Evolutionary conservation across 1,140 invertebrate genomes (phyloP), one percentile per base, ranked within the genome.

Genomic region (Ostrea denselamellosa): DNA sequence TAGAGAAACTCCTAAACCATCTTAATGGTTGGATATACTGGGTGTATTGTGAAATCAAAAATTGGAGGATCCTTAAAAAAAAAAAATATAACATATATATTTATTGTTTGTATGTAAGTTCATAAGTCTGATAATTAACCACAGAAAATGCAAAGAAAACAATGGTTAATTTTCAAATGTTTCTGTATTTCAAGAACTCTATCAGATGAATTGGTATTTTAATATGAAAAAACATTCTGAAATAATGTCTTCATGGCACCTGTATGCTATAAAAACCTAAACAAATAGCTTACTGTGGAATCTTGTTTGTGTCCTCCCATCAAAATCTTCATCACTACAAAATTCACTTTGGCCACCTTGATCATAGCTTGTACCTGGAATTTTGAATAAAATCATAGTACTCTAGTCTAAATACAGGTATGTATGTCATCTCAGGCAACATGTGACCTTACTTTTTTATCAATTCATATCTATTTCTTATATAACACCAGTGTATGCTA

Each of bases 261-360:
- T 25, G 5, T n/a, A 34, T 25, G 56, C 14, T 71, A 83, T 56
- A 53, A 52, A 53, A 12, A 44, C n/a, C 44, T 25, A 22, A 85
- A 44, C 0, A 77, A 2, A 56, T 10, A n/a, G 82, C 62, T 92
- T 93, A 95, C 95, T 90, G 93, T 91, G 8, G 97, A 97, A 88
- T 98, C 97, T 91, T 97, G 97, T 94, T 98, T 98, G 94, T 99
- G 98, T 22, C 98, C 98, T 88, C 97, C 97, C 8, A 97, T 97
- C 68, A 99, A 95, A 54, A 99, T 95, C 95, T 98, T 98, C 94
- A 98, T 96, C 9, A 99, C 98, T 88, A 99, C 97, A 94, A 98
- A 98, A 96, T 99, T 99, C 0, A 97, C 98, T 96, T 99, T 99
- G 0, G 97, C 96, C 84, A 99, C 97, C 96, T 97, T 97, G 8